Percentiles rank a stretch among this genome's conserved stretches.
phyloP scores from a whole-genome alignment of 2,113 vertebrate species.

The Bufo bufo region DNA sequence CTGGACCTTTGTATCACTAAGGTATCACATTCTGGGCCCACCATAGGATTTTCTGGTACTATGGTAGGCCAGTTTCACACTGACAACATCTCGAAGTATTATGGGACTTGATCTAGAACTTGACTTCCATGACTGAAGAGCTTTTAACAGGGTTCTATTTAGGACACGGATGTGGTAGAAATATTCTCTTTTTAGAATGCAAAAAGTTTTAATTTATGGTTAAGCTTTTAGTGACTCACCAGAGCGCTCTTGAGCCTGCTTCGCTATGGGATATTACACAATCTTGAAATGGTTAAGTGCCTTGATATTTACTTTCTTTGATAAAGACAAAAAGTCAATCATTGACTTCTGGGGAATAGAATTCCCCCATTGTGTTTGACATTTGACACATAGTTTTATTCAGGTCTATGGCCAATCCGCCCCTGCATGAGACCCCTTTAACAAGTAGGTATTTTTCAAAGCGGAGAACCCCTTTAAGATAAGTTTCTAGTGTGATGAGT shows the following conservation, averaged over 20 bases:
- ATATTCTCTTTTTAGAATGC: neutral
- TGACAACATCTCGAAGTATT: neutral
- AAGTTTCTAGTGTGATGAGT: no score
- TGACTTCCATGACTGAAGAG: neutral
- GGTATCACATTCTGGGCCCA: no score
- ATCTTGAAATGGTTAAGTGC: neutral
- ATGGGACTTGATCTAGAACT: neutral
- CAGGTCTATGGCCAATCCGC: no score
- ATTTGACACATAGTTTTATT: no score
- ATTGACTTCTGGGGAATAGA: no score
- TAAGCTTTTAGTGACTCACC: neutral
- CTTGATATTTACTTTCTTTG: neutral
- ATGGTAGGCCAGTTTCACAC: no score
- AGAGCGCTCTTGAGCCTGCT: neutral
- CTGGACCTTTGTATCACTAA: no score
- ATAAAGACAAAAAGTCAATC: neutral
- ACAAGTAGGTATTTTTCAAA: no score
- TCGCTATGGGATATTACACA: neutral
- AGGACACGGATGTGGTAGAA: neutral
- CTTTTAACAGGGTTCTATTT: neutral
- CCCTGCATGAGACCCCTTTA: no score
- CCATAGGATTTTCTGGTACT: no score
- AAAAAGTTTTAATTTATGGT: neutral
- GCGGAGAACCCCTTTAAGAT: no score
- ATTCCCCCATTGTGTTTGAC: no score